Base-by-base conservation (phyloP, 2,888 invertebrate species). In the Pedicia rivosa region DNA sequence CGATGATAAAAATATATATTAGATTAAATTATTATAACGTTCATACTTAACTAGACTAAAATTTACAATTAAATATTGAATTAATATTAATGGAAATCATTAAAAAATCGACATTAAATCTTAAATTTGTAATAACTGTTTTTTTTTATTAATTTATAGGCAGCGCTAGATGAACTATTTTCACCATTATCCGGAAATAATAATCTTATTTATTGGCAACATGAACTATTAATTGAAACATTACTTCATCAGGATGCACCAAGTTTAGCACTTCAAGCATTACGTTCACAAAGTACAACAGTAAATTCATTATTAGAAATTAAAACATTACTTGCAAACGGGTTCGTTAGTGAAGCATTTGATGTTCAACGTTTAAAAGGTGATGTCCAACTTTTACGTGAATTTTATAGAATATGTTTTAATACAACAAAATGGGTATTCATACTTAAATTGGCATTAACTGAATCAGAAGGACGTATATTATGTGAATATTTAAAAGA, bases 271-370 rank as follows among this genome's bases (percentile, higher is more conserved):
- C 43, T 60, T 28, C 47, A 53, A 9, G 52, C 57, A 9, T 38
- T 56, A 4, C 47, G 49, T 10, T 47, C 48, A 3, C 50, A 25
- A 15, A 16, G 55, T 0, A 49, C 50, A 0, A 46, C 50, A 0
- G 44, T 60, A 7, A 44, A 53, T 0, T 42, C 54, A 0, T 16
- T 49, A 10, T 43, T 57, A 3, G 50, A 53, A 24, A 32, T 62
- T 5, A 48, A 50, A 35, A 55, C 57, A 1, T 45, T 58, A 0
- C 37, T 62, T n/a, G 49, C 52, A 1, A 62, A 58, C 39, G 50
- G 58, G 29, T 45, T 53, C 2, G 48, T 60, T 12, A 48, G 57
- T 1, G 57, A 59, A 35, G 62, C 62, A 3, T 59, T 59, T 38
- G 51, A 56, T 40, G 48, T 52, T 27, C 59, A 57, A 1, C 55